These are phyloP conservation scores for Protophormia terraenovae DNA, from an alignment of 2,888 invertebrate species.

Conservation along the genomic window DNA sequence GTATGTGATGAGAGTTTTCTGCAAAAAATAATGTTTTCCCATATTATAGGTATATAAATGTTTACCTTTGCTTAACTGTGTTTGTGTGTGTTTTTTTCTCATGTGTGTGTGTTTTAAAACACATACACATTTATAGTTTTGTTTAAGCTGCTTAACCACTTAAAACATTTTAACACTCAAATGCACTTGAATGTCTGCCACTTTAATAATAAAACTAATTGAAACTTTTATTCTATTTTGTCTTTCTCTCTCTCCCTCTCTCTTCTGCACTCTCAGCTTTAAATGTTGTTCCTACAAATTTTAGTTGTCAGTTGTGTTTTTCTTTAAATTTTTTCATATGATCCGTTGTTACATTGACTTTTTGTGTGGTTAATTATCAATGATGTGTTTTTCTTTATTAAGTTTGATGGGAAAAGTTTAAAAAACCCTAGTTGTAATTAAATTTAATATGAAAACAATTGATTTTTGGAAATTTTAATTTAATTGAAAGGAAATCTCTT, in stretches of 20 bases:
- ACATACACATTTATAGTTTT: background rate
- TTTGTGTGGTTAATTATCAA: conserved; percentile 33
- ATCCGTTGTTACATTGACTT: background rate
- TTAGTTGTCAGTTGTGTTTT: conserved; percentile 16
- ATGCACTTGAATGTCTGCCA: conserved; percentile 59
- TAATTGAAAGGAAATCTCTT: too few species aligned
- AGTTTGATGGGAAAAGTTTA: background rate
- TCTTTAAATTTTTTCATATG: background rate
- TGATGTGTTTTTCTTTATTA: background rate
- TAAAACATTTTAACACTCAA: conserved; percentile 63
- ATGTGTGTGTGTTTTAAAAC: background rate
- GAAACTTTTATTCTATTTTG: conserved; percentile 23
- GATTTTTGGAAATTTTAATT: background rate
- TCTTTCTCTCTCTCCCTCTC: background rate
- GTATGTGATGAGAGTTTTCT: too few species aligned
- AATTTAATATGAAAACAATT: background rate
- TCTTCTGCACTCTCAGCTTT: background rate
- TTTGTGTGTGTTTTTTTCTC: background rate
- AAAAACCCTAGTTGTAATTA: background rate
- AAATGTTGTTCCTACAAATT: conserved; percentile 34
- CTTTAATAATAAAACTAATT: conserved; percentile 56
- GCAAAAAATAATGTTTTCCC: background rate
- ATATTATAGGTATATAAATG: background rate
- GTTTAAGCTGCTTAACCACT: conserved; percentile 64
- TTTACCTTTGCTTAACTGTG: background rate